A percentile compares a stretch with the other conserved stretches of the same genome.
Evolutionary conservation across 2,888 invertebrate species (phyloP).

Genomic region (Galeopsomyia nigrocyanea): DNA sequence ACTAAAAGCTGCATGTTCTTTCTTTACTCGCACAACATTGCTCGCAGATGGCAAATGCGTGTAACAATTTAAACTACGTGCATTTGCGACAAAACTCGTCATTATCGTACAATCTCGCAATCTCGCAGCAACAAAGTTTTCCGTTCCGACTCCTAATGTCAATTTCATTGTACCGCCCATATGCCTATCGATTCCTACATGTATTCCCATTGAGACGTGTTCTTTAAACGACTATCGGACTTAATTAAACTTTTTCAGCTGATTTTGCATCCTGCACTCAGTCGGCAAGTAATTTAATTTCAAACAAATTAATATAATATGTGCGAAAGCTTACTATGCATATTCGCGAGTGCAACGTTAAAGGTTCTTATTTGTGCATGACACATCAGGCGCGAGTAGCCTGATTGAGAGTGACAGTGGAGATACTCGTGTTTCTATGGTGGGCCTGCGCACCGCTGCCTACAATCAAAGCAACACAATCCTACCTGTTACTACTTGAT

Average conservation of each 20-base stretch:
- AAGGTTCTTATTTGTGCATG: constrained; percentile 34
- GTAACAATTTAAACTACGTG: too few relatives aligned
- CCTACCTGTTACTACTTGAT: constrained; percentile 33
- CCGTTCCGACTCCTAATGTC: neutral
- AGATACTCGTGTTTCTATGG: constrained; percentile 64
- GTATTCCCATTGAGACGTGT: neutral
- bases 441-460: constrained; percentile 60
- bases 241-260: neutral
- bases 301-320: neutral
- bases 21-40: too few relatives aligned
- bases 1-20: too few relatives aligned
- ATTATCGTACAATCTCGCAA: neutral
- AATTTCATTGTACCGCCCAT: too few relatives aligned
- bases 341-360: neutral
- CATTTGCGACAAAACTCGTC: too few relatives aligned
- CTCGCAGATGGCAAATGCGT: too few relatives aligned
- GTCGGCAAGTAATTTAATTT: neutral
- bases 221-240: constrained; percentile 8
- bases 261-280: neutral
- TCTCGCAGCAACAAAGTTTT: constrained; percentile 15
- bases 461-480: constrained; percentile 57
- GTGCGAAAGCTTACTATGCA: constrained; percentile 14
- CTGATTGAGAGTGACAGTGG: constrained; percentile 64
- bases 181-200: neutral
- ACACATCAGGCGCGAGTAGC: constrained; percentile 59